Evolutionary conservation across 2,797 vertebrate genomes (phyloP), one percentile per base, ranked within the genome.

Genomic region (Decapterus maruadsi): DNA sequence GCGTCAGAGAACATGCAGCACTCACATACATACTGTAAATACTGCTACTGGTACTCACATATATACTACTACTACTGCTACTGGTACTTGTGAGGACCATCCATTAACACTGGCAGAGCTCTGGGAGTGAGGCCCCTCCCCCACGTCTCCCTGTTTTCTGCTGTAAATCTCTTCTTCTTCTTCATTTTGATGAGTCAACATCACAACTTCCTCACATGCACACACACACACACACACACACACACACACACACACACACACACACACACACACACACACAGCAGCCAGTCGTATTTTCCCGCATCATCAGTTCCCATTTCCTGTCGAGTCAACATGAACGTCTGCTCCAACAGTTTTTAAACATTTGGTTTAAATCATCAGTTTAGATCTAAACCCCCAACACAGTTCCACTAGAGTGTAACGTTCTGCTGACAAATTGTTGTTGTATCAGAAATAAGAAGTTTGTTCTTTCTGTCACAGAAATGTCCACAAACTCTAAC

Each of bases 251-350:
- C 62, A 50, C 19, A 12, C 45, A 51, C 68, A 43, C 17, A 6
- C 6, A 4, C 78, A 51, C 54, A 34, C 62, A 50, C 19, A 12
- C 45, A 20, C 45, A 13, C 61, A 34, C 26, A n/a, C 20, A 19
- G 31, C 34, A 31, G 42, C 40, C 50, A 40, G 43, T 34, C 1
- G 12, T 31, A n/a, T 89, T 87, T 70, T 81, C 69, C 85, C 57
- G 29, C 73, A 74, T 90, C 87, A 89, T 90, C 88, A 89, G 42
- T 84, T 89, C 77, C 77, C 50, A 84, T 78, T 90, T 92, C 87
- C 90, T 82, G 84, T 84, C 58, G 46, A 46, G 63, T 67, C 74
- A 72, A 36, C 31, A 34, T 34, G 31, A 34, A 34, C 4, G 4
- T 34, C 4, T 34, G 31, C 31, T 34, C 4, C 31, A 34, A 6